Conservation (phyloP, 1,140 invertebrate genomes). For the Nixonia krombeini region DNA sequence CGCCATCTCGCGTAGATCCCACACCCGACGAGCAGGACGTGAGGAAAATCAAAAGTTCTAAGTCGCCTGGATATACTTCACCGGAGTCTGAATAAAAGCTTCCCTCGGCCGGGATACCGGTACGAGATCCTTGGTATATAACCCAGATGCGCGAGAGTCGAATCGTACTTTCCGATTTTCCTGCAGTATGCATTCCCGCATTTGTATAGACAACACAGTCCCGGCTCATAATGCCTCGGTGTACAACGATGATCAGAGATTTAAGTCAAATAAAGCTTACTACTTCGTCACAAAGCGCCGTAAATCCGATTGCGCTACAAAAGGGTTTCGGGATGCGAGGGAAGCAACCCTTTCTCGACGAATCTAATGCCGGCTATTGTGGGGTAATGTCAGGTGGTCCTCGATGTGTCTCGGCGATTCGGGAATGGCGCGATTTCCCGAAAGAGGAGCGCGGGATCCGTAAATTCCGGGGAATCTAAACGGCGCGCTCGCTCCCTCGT, state of each 20-base stretch:
- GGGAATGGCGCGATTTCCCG: slow-evolving; percentile 38
- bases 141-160: no score
- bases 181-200: no score
- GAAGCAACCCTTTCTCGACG: slow-evolving; percentile 37
- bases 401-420: slow-evolving; percentile 39
- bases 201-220: no score
- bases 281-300: slow-evolving; percentile 34
- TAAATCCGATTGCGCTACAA: slow-evolving; percentile 38
- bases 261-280: slow-evolving; percentile 44
- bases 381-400: slow-evolving; percentile 39
- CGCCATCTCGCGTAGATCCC: no score
- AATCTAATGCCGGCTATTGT: slow-evolving; percentile 34
- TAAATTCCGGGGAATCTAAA: slow-evolving; percentile 5
- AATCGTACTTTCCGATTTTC: no score
- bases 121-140: no score
- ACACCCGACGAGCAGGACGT: no score
- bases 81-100: no score
- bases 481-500: slow-evolving; percentile 15
- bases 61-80: no score
- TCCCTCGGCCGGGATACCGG: no score
- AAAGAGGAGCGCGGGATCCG: slow-evolving; percentile 7
- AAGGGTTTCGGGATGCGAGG: slow-evolving; percentile 23
- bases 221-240: slow-evolving; percentile 38
- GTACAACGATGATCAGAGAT: slow-evolving; percentile 43
- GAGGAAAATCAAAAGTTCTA: no score